Conservation (phyloP, 2,113 vertebrate species). For the Isurus oxyrinchus region DNA sequence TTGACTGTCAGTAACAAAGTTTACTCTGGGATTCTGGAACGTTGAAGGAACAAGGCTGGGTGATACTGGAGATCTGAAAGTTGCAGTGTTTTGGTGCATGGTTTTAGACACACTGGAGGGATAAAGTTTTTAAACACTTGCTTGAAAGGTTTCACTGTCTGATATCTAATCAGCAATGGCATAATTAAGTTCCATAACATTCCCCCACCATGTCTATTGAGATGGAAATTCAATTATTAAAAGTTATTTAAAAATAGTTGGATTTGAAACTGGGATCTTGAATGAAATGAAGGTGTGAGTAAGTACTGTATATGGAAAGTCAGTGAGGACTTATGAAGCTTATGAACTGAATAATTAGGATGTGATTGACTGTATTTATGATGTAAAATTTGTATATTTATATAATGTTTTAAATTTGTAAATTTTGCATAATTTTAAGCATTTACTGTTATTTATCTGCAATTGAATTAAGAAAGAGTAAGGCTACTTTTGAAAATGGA, state of each 20-base stretch:
- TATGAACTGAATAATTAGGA: not conserved
- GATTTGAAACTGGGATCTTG: constrained; percentile 2
- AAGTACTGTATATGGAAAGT: not conserved
- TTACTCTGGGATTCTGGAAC: not conserved
- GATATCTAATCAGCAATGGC: not conserved
- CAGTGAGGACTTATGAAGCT: not conserved
- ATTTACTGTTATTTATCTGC: constrained; percentile 25
- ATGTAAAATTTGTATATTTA: constrained; percentile 34
- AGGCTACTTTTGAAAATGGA: not conserved
- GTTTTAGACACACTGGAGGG: not conserved
- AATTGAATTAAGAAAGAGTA: not conserved
- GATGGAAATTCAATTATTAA: not conserved
- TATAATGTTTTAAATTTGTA: constrained; percentile 16
- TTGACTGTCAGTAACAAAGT: not conserved
- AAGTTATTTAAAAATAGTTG: not conserved
- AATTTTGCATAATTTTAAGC: constrained; percentile 10
- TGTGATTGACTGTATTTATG: not conserved
- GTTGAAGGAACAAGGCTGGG: not conserved
- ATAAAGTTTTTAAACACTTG: not conserved
- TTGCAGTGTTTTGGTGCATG: not conserved
- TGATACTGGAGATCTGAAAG: not conserved
- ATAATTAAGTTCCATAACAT: not conserved
- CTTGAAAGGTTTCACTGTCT: not conserved
- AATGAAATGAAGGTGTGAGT: constrained; percentile 11
- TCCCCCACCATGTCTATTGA: not conserved